Conservation (phyloP, 1,140 invertebrate species). For the Paralvinella palmiformis region DNA sequence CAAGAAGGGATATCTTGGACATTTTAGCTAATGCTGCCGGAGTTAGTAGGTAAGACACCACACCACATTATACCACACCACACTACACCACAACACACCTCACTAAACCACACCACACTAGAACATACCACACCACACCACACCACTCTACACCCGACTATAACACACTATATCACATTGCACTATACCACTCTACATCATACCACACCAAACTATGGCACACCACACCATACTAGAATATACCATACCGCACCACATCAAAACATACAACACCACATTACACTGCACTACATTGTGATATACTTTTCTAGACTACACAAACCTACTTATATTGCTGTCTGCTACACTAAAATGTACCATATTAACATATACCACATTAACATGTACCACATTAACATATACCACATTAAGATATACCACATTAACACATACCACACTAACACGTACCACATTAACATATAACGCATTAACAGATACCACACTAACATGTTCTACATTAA, state of each 20-base stretch:
- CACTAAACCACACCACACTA: background rate
- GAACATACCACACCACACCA: background rate
- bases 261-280: too few species aligned
- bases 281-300: background rate
- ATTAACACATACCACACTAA: background rate
- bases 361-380: background rate
- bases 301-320: background rate
- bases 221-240: background rate
- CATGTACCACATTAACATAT: background rate
- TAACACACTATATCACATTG: background rate
- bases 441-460: background rate
- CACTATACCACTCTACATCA: background rate
- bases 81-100: background rate
- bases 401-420: background rate
- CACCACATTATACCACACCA: background rate
- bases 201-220: background rate
- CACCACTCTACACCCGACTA: background rate
- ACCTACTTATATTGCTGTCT: too few species aligned
- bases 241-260: background rate
- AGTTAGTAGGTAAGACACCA: too few species aligned
- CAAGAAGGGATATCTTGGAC: too few species aligned
- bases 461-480: background rate
- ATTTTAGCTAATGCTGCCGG: too few species aligned
- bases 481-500: background rate
- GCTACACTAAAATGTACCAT: background rate